These are phyloP conservation scores for Cantharis flavilabris DNA, from an alignment of 2,888 invertebrate genomes.

Conservation along the genomic window DNA sequence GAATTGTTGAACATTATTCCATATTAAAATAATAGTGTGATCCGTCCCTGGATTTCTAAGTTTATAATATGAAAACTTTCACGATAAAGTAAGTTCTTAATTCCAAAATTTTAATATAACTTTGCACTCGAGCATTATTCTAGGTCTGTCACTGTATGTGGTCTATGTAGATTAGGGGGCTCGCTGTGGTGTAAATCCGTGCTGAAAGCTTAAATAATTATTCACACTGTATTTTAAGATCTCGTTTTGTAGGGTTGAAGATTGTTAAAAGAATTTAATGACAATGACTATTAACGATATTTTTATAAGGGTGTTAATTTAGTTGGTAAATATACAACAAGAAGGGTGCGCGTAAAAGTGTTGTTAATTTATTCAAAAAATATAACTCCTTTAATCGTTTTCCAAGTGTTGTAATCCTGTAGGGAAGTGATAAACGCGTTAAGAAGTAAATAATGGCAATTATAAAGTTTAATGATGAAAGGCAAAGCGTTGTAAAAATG, in stretches of 20 bases:
- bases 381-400: not conserved
- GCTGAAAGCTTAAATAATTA: not conserved
- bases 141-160: not conserved
- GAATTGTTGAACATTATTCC: too few relatives aligned
- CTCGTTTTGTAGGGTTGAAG: not conserved
- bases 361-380: not conserved
- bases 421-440: not conserved
- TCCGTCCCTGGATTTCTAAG: not conserved
- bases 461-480: not conserved
- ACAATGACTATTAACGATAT: not conserved
- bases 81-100: not conserved
- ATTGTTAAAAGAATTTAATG: not conserved
- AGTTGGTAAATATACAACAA: not conserved
- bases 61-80: not conserved
- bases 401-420: not conserved
- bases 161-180: not conserved
- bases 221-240: not conserved
- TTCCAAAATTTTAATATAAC: not conserved
- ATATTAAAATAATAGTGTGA: too few relatives aligned
- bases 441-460: not conserved
- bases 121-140: not conserved
- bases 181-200: not conserved
- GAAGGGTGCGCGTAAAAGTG: not conserved
- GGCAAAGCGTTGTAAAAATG: not conserved
- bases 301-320: not conserved